Evolutionary conservation across 2,888 invertebrate genomes (phyloP), one percentile per base, ranked within the genome.

Genomic region (Silvanus unidentatus): DNA sequence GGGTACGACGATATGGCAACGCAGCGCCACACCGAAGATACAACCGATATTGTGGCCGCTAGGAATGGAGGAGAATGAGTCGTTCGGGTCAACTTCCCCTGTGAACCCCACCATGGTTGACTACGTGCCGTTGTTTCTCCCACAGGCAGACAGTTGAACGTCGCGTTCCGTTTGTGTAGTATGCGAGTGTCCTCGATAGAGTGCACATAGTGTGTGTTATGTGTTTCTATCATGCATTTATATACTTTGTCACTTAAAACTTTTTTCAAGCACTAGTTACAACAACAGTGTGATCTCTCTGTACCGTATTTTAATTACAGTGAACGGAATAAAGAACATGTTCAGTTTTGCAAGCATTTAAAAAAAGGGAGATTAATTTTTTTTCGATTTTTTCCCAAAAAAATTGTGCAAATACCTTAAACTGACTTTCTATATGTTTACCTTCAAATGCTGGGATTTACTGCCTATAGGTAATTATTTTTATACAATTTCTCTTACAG

Each of bases 371-470:
- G n/a, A n/a, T n/a, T n/a, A n/a, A n/a, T n/a, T n/a, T n/a, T n/a
- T n/a, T n/a, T n/a, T n/a, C n/a, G n/a, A n/a, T n/a, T n/a, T n/a
- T n/a, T n/a, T n/a, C n/a, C n/a, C n/a, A n/a, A n/a, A n/a, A n/a
- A n/a, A n/a, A n/a, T n/a, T n/a, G n/a, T n/a, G n/a, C n/a, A n/a
- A n/a, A n/a, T n/a, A n/a, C n/a, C n/a, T n/a, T n/a, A 54, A 52
- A 61, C 52, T 57, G 55, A 59, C 59, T 57, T 59, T 54, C 65
- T 70, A 75, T 74, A 75, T 75, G 75, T 74, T 70, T 72, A 73
- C 75, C 75, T 74, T 76, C 77, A 76, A 77, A 80, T 78, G 77
- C 76, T 80, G 79, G 80, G 80, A 76, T 79, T 80, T 77, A 80
- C 81, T 77, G 73, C 75, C 72, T 81, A 78, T 75, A 79, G 77